These are phyloP conservation scores for Anguilla megastoma DNA, from an alignment of 2,797 vertebrate genomes.

Conservation along the genomic window DNA sequence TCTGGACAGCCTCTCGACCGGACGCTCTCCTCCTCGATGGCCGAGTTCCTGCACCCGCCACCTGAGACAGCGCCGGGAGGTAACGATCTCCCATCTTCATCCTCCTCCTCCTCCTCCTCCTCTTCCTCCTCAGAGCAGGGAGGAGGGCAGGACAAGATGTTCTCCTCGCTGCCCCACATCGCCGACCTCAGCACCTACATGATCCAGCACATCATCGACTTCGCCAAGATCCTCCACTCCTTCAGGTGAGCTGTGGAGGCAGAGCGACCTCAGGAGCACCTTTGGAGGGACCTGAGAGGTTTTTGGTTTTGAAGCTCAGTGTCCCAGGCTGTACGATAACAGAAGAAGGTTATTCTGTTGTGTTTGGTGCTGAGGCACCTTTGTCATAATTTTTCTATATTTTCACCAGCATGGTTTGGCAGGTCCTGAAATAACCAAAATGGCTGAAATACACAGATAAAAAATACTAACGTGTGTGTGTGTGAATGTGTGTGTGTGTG, in stretches of 20 bases:
- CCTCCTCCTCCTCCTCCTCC: conserved; percentile 20
- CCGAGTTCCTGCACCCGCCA: conserved; percentile 28
- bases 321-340: no score
- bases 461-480: no score
- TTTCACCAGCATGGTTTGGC: no score
- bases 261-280: neutral
- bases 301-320: no score
- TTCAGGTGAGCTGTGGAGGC: conserved; percentile 61
- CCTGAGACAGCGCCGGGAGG: neutral
- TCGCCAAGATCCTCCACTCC: conserved; percentile 62
- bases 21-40: conserved; percentile 40
- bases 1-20: conserved; percentile 64
- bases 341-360: no score
- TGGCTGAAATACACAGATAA: no score
- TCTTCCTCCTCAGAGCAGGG: conserved; percentile 19
- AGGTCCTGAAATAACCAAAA: no score
- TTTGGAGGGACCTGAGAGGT: no score
- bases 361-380: no score
- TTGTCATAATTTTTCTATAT: no score
- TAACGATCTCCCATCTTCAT: neutral
- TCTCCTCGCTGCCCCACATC: conserved; percentile 67
- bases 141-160: conserved; percentile 36
- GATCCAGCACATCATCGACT: conserved; percentile 70
- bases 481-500: no score
- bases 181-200: conserved; percentile 70